Evolutionary conservation across 1,140 invertebrate species (phyloP).

Genomic region (Goniozus legneri): DNA sequence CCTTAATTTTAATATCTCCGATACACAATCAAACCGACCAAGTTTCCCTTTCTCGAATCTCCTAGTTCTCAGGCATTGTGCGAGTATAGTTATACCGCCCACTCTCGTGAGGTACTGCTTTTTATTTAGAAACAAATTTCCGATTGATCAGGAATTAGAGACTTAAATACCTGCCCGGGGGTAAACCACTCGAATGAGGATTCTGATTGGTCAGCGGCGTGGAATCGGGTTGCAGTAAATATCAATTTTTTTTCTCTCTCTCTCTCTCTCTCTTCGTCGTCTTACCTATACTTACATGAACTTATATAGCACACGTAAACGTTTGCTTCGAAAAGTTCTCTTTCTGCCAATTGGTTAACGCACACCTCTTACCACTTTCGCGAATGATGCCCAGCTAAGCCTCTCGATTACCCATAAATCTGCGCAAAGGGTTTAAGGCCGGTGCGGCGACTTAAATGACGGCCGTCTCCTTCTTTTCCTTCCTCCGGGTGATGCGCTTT

Average conservation of each 20-base stretch:
- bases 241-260: slow-evolving; percentile 3
- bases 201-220: slow-evolving; percentile 36
- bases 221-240: not conserved
- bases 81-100: slow-evolving; percentile 48
- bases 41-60: slow-evolving; percentile 10
- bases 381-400: slow-evolving; percentile 36
- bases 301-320: too few species aligned
- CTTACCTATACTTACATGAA: slow-evolving; percentile 2
- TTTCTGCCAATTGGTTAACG: not conserved
- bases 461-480: slow-evolving; percentile 27
- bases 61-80: slow-evolving; percentile 43
- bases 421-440: slow-evolving; percentile 34
- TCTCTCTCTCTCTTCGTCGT: slow-evolving; percentile 9
- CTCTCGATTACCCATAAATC: slow-evolving; percentile 47
- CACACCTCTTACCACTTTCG: slow-evolving; percentile 13
- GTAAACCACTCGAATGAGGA: slow-evolving; percentile 45
- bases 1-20: slow-evolving; percentile 5
- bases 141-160: slow-evolving; percentile 53
- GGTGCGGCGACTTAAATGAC: slow-evolving; percentile 28
- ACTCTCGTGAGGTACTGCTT: too few species aligned
- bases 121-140: too few species aligned
- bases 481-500: slow-evolving; percentile 21
- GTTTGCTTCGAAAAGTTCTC: not conserved
- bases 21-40: slow-evolving; percentile 6
- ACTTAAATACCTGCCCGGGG: slow-evolving; percentile 46